Base-by-base conservation (phyloP, 2,797 vertebrate species). In the Myiotriccus ornatus region DNA sequence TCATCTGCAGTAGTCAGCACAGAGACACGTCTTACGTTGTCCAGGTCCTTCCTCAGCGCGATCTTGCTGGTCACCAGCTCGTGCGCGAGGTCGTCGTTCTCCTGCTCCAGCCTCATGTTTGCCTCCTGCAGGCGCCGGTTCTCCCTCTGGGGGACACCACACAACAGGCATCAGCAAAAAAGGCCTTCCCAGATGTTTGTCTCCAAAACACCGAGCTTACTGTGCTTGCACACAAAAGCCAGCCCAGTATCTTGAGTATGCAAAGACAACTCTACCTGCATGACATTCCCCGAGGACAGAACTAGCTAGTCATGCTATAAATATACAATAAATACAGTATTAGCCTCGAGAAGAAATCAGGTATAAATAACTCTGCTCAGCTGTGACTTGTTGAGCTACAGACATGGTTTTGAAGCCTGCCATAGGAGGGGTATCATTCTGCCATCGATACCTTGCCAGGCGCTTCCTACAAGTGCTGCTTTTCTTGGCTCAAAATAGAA, bases 11-110 rank as follows among this genome's bases (percentile, higher is more conserved):
- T 2, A 13, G 18, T 11, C 39, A 91, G 46, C 47, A 59, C 4
- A 24, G 39, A 75, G 52, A 32, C 22, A 11, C 0, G 15, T 53
- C 99, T 99, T 98, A 99, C 99, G 0, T 99, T 99, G 98, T 99
- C 99, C 62, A 99, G 95, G 97, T 99, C 99, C 97, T 99, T 99
- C 28, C 99, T 97, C 70, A 99, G 98, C 1, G 99, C 99, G 16
- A 99, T 99, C 98, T 99, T 99, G 98, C 99, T 99, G 98, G 99
- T 99, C 95, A 99, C 99, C 78, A 99, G 98, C 87, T 99, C 99
- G 1, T 99, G 99, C 8, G 99, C 99, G 67, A 99, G 97, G 96
- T 99, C 99, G 21, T 99, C 99, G 0, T 99, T 99, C 97, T 99
- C 99, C 96, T 99, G 99, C 97, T 99, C 99, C 97, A 99, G 95